Evolutionary conservation across 1,140 invertebrate species (phyloP).

Genomic region (Caenorhabditis inopinata): DNA sequence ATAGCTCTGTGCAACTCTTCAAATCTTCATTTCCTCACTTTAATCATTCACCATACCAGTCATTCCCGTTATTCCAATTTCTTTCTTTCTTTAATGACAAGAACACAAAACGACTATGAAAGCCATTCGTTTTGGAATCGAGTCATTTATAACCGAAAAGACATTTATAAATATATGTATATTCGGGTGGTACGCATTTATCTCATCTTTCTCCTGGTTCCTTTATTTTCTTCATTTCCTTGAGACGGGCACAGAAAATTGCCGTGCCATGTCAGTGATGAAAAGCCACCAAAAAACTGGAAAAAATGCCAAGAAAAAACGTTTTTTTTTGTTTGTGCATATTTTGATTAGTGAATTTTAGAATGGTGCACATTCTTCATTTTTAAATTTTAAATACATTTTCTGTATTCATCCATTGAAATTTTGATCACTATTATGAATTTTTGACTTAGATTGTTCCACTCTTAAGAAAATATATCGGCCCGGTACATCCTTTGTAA

Average conservation of each 20-base stretch:
- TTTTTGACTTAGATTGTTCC: too few relatives aligned
- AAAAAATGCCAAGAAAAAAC: background rate
- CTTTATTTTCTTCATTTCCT: background rate
- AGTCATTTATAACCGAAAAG: conserved; percentile 30
- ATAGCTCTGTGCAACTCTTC: too few relatives aligned
- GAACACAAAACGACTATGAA: background rate
- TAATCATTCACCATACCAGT: too few relatives aligned
- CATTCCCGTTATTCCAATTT: too few relatives aligned
- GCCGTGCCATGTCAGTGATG: background rate
- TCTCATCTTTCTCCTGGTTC: background rate
- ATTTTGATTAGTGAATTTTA: too few relatives aligned
- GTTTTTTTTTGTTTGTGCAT: background rate
- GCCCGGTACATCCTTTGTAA: too few relatives aligned
- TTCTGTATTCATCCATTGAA: background rate
- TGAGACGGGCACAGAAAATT: background rate
- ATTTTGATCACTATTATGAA: too few relatives aligned
- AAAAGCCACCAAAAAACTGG: background rate
- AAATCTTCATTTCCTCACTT: too few relatives aligned
- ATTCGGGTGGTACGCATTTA: background rate
- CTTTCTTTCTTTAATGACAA: background rate
- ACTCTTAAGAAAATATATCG: too few relatives aligned
- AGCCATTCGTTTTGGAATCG: background rate
- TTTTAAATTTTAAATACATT: too few relatives aligned
- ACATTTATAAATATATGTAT: conserved; percentile 33
- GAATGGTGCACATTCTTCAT: too few relatives aligned